phyloP scores from a whole-genome alignment of 1,140 invertebrate species.

The Trichonephila clavata region DNA sequence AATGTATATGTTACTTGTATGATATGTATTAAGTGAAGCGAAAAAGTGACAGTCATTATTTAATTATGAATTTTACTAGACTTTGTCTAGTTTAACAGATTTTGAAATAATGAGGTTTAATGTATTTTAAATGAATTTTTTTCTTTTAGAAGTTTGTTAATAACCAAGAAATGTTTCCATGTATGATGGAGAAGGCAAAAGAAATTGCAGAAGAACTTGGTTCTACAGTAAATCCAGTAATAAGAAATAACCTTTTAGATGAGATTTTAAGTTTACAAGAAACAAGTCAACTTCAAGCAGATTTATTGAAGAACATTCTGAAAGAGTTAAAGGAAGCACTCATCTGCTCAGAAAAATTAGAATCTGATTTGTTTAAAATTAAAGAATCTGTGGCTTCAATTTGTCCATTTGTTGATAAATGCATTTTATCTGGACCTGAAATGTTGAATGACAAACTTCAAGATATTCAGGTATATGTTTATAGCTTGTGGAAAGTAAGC shows the following conservation, averaged over 20 bases:
- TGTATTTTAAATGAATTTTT: neutral
- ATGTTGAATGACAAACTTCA: neutral
- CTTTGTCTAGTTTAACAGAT: no score
- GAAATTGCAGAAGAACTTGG: neutral
- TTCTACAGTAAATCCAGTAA: neutral
- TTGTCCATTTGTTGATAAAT: neutral
- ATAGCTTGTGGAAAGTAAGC: neutral
- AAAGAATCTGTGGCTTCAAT: neutral
- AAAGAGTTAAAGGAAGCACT: neutral
- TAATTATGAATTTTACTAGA: no score
- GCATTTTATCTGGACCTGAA: neutral
- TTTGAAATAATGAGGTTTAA: no score
- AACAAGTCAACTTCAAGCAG: constrained; percentile 10
- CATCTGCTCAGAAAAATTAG: neutral
- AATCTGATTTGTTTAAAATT: neutral
- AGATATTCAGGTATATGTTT: neutral
- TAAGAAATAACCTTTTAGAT: neutral
- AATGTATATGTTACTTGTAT: no score
- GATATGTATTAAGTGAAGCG: no score
- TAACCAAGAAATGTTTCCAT: constrained; percentile 3
- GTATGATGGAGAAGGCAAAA: neutral
- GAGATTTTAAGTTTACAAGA: neutral
- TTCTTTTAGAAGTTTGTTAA: neutral
- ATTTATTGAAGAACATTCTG: neutral
- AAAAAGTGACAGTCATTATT: no score